Base-by-base conservation (phyloP, 2,888 invertebrate species). In the Helicoverpa assulta region DNA sequence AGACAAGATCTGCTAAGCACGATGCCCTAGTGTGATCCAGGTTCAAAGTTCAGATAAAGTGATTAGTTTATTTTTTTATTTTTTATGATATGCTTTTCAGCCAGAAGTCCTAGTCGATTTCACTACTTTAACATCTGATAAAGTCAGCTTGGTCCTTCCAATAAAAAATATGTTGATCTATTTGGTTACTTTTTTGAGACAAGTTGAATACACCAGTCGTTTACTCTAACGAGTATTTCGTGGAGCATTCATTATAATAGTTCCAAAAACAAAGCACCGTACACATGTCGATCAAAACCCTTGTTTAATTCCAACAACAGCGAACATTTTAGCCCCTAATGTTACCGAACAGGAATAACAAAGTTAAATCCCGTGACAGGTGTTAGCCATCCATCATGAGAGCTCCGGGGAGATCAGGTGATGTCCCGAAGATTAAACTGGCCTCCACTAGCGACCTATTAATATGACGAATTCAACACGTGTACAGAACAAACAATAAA, bases 401-500 rank as follows among this genome's bases (percentile, higher is more conserved):
- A 56, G 70, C 71, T 70, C 76, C 71, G 18, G 70, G 66, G 81
- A 80, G 78, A 70, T 60, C 77, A 81, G 73, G 79, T 83, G 83
- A 76, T 84, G 81, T 82, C 78, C 57, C 65, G 57, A 76, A 84
- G 83, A 86, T 88, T 86, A 86, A 83, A 81, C 76, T 58, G 60
- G 43, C 64, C 61, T 51, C 62, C 55, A 43, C 61, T 53, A 52
- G 33, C 16, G 53, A 76, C 62, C 47, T 61, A 63, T 65, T 66
- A 76, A 71, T 57, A 75, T 51, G 26, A 55, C 50, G 18, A 74
- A 67, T 33, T 78, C 52, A 60, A 76, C 53, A 82, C 53, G 56
- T 40, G 16, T 21, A 19, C 4, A 10, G 10, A 19, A 74, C 55
- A 63, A 47, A 16, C 51, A 12, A 33, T 40, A 14, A n/a, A n/a